Conservation (phyloP, 2,888 invertebrate species). For the Pegoplata infirma region DNA sequence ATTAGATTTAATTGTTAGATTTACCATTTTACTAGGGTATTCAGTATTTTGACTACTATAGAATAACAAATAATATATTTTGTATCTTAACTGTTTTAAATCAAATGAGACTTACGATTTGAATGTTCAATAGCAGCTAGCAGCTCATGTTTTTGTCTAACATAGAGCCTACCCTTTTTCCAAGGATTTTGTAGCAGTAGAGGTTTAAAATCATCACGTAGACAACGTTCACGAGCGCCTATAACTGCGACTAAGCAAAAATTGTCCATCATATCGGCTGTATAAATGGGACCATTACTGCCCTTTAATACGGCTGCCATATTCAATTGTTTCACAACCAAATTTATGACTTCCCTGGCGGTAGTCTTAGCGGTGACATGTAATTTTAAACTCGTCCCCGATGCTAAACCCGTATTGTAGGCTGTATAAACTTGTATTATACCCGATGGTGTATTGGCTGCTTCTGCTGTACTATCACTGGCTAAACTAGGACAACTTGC, state of each 20-base stretch:
- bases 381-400: constrained; percentile 94
- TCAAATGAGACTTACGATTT: constrained; percentile 84
- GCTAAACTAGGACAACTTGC: constrained; percentile 69
- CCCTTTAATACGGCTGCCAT: constrained; percentile 93
- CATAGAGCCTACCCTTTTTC: constrained; percentile 95
- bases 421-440: constrained; percentile 93
- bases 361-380: constrained; percentile 96
- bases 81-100: constrained; percentile 70
- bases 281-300: constrained; percentile 91
- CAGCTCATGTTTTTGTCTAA: constrained; percentile 93
- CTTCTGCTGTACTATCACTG: constrained; percentile 61
- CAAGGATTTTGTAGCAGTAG: constrained; percentile 96
- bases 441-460: constrained; percentile 66
- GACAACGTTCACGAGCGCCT: constrained; percentile 94
- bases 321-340: constrained; percentile 96
- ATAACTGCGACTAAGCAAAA: constrained; percentile 97
- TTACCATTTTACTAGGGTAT: too few relatives aligned
- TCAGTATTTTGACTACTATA: too few relatives aligned
- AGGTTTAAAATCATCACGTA: constrained; percentile 96
- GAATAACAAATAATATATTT: too few relatives aligned
- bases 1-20: too few relatives aligned
- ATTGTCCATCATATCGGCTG: constrained; percentile 88
- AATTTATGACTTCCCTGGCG: constrained; percentile 95
- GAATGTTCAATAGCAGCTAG: constrained; percentile 93
- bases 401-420: constrained; percentile 95